Conservation (phyloP, 2,888 invertebrate species). For the Lapara coniferarum region DNA sequence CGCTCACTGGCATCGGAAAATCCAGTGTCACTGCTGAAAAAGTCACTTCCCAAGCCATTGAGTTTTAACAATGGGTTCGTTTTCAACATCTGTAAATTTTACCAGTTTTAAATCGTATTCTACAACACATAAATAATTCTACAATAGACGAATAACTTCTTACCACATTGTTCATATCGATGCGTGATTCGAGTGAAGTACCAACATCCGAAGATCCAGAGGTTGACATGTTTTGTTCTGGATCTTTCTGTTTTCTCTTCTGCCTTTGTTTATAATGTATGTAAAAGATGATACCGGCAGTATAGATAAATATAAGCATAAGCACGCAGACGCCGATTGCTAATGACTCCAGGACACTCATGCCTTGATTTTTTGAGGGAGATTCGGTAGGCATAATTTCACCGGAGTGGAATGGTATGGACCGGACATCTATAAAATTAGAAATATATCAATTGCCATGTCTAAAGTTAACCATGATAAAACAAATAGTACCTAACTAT, state of each 20-base stretch:
- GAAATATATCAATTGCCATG: background rate
- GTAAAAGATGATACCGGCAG: conserved; percentile 92
- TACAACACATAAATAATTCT: background rate
- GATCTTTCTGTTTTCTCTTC: conserved; percentile 78
- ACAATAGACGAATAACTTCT: conserved; percentile 30
- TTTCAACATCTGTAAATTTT: conserved; percentile 67
- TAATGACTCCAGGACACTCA: conserved; percentile 90
- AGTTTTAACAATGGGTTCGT: conserved; percentile 73
- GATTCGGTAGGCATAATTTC: conserved; percentile 79
- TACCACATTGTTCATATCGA: conserved; percentile 78
- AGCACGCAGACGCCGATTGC: conserved; percentile 92
- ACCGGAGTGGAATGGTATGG: conserved; percentile 89
- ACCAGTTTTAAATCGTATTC: conserved; percentile 1
- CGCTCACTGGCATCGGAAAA: conserved; percentile 73
- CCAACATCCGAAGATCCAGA: conserved; percentile 62
- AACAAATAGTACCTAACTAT: too few species aligned
- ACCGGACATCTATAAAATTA: conserved; percentile 86
- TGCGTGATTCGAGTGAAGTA: conserved; percentile 67
- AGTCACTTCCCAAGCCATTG: conserved; percentile 60
- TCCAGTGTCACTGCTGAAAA: conserved; percentile 63
- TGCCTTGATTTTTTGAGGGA: conserved; percentile 80
- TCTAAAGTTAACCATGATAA: background rate
- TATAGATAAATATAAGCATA: conserved; percentile 90
- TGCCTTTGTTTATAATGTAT: conserved; percentile 88
- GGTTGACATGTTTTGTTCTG: conserved; percentile 65